Base-by-base conservation (phyloP, 2,797 vertebrate species). In the Smutsia gigantea region DNA sequence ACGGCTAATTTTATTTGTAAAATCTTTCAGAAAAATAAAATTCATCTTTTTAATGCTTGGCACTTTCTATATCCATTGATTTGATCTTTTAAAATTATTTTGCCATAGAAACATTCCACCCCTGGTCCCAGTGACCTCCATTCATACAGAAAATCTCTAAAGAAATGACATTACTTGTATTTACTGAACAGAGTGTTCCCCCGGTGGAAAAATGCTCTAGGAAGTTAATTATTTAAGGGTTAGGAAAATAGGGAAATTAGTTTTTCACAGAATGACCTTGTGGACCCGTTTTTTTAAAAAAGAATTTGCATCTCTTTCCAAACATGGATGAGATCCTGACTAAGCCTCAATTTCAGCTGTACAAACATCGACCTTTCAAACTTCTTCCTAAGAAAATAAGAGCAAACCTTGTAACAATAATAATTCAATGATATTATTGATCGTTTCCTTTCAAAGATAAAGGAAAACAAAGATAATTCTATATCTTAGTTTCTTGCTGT, bases 321-420 rank as follows among this genome's bases (percentile, higher is more conserved):
- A 98, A 97, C 89, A 85, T 53, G 71, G 74, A 96, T 82, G 89
- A 98, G 0, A 94, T 91, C 97, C 97, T 96, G 90, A 96, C 97
- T 98, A 97, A 94, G 92, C 92, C 93, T 97, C 95, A 87, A 71
- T 94, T 96, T 97, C 98, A 98, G 98, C 98, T 99, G 98, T 98
- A 94, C 98, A 98, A 98, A 98, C 97, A 98, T n/a, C 87, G 95
- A 94, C 66, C n/a, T 90, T 98, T 92, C 93, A 97, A 96, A 93
- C 59, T 87, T 93, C 68, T 87, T 97, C 94, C 95, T 97, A 91
- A 98, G 96, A 98, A 98, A 98, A 97, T 94, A 83, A 90, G 74
- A 98, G 69, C 81, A 98, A 92, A 97, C 94, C 96, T 89, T 75
- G 61, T 83, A 96, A 95, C 69, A 97, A 96, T 69, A 97, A 96